Base-by-base conservation (phyloP, 1,140 invertebrate genomes). In the Drusus annulatus region DNA sequence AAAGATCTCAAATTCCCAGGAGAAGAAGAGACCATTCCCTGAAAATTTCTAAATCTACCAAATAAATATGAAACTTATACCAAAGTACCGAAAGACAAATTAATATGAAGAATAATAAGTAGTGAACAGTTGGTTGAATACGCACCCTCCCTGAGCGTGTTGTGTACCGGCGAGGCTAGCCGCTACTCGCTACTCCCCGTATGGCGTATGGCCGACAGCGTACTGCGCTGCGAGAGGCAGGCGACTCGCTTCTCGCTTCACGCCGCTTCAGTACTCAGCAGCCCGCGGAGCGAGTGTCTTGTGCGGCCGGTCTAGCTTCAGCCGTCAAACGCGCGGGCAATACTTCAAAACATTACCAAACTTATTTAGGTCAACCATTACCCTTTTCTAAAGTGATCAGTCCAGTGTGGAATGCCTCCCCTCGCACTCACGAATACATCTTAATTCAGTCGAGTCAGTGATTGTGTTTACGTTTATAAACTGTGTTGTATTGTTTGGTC, bases 331-430 rank as follows among this genome's bases (percentile, higher is more conserved):
- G 76, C 76, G 76, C 62, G 76, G 31, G 19, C 16, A 31, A 28
- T 45, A 60, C 28, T 69, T 69, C 50, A 69, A 78, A 78, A 78
- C 76, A 78, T 78, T 69, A 54, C 23, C 36, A 77, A 77, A 77
- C 58, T 78, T 78, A 78, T 78, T 78, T 78, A 54, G 76, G 76
- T 78, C 76, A 78, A 19, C 76, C 23, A 31, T 78, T 69, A 69
- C 58, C 17, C 68, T 78, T 60, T n/a, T 36, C 25, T 19, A 21
- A 60, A 58, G 52, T 56, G 50, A 56, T 56, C 52, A 54, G 54
- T 25, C 69, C 45, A 10, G 36, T 54, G 54, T 60, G 54, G 31
- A 58, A 62, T 58, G 50, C 7, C 8, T n/a, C 21, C 6, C n/a
- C 54, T 16, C 23, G n/a, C 23, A 54, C 54, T 15, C 17, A n/a